These are phyloP conservation scores for Ectobius pallidus DNA, from an alignment of 2,888 invertebrate species.

Conservation along the genomic window DNA sequence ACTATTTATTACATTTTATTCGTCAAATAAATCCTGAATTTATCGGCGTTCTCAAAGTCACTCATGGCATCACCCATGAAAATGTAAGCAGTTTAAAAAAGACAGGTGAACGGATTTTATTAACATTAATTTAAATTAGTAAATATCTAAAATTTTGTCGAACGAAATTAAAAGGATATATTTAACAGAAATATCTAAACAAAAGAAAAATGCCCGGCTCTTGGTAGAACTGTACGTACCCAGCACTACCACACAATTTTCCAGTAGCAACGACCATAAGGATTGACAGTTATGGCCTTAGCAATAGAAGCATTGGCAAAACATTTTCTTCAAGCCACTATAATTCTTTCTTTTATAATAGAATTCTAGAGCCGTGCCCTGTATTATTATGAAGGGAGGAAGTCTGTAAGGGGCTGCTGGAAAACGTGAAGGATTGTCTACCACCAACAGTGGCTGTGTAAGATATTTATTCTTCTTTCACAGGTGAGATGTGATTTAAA, in stretches of 20 bases:
- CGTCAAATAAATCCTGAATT: too few species aligned
- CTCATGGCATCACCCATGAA: too few species aligned
- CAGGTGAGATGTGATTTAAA: slow-evolving; percentile 18
- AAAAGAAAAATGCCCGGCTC: too few species aligned
- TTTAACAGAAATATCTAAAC: too few species aligned
- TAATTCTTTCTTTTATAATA: slow-evolving; percentile 35
- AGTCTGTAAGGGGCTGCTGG: neutral
- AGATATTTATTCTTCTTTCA: neutral
- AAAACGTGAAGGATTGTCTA: slow-evolving; percentile 12
- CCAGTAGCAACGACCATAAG: slow-evolving; percentile 8
- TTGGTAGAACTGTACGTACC: too few species aligned
- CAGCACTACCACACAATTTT: neutral
- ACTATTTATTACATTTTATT: too few species aligned
- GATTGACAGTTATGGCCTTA: slow-evolving; percentile 20
- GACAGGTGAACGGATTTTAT: too few species aligned
- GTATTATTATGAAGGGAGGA: slow-evolving; percentile 8
- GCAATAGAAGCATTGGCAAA: slow-evolving; percentile 13
- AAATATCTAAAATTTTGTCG: too few species aligned
- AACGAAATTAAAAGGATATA: too few species aligned
- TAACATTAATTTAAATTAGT: too few species aligned
- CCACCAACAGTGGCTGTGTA: slow-evolving; percentile 6
- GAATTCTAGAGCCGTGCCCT: slow-evolving; percentile 34
- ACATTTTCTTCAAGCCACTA: slow-evolving; percentile 16
- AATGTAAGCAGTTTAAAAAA: too few species aligned
- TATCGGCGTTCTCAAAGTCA: too few species aligned